These are phyloP conservation scores for Lytechinus pictus DNA, from an alignment of 35 echinoderm and acorn worm genomes.

Conservation along the genomic window DNA sequence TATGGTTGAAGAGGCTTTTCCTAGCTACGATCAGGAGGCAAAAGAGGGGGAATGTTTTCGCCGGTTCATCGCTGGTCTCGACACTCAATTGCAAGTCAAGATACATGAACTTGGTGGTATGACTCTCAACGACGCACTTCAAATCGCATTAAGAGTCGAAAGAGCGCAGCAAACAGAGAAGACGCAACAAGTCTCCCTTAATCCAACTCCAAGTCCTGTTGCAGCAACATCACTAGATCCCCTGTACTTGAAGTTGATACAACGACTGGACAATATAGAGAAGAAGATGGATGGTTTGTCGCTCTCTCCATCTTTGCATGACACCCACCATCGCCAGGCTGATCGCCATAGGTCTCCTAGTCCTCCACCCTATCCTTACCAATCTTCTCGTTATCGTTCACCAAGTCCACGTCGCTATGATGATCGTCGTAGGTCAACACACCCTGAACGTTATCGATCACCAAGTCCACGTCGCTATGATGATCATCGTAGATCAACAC, in stretches of 20 bases:
- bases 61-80: conserved; percentile 48
- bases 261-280: background rate
- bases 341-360: too few relatives aligned
- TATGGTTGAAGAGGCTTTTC: conserved; percentile 46
- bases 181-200: background rate
- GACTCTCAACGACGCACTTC: background rate
- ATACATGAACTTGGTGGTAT: conserved; percentile 27
- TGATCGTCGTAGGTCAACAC: too few relatives aligned
- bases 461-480: background rate
- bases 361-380: too few relatives aligned
- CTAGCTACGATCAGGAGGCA: conserved; percentile 23
- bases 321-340: background rate
- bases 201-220: too few relatives aligned
- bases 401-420: background rate
- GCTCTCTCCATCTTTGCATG: background rate
- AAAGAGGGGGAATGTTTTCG: conserved; percentile 44
- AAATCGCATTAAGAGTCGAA: background rate
- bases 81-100: background rate
- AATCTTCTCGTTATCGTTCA: too few relatives aligned
- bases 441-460: too few relatives aligned
- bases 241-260: background rate
- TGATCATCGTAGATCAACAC: background rate
- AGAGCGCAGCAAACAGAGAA: background rate
- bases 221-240: too few relatives aligned
- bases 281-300: background rate